A percentile compares a stretch with the other conserved stretches of the same genome.
Evolutionary conservation across 1,140 invertebrate species (phyloP).

Genomic region (Aphaenogaster rudis): DNA sequence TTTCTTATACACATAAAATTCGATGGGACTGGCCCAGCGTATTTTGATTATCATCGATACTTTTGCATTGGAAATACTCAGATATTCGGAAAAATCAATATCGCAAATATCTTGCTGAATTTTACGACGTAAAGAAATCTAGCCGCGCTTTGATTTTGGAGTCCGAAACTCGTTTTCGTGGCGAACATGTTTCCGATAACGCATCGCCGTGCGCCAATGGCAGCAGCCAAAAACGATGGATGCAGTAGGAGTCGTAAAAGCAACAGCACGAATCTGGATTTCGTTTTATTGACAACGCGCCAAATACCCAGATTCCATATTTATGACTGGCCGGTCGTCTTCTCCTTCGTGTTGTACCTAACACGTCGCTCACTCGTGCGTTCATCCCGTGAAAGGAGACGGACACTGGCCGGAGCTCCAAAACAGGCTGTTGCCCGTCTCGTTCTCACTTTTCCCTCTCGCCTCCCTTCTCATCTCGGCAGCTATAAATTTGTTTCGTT

Average conservation of each 20-base stretch:
- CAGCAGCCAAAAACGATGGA: conserved; percentile 45
- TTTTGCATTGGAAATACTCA: not conserved
- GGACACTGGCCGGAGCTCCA: conserved; percentile 12
- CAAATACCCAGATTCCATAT: conserved; percentile 71
- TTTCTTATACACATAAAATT: not conserved
- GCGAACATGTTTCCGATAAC: conserved; percentile 50
- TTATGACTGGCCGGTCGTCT: conserved; percentile 54
- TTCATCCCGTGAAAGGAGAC: conserved; percentile 61
- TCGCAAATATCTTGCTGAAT: conserved; percentile 15
- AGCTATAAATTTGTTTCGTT: conserved; percentile 79
- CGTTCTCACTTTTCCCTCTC: not conserved
- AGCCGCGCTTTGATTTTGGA: not conserved
- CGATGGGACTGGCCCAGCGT: not conserved
- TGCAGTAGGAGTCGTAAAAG: conserved; percentile 62
- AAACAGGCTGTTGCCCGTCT: conserved; percentile 36
- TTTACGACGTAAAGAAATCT: not conserved
- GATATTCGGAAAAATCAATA: conserved; percentile 13
- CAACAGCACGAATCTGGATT: conserved; percentile 49
- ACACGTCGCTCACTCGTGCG: conserved; percentile 41
- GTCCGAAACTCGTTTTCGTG: conserved; percentile 29
- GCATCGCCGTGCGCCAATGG: conserved; percentile 12
- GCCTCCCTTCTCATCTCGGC: not conserved
- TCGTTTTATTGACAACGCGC: conserved; percentile 70
- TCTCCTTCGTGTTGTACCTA: conserved; percentile 40
- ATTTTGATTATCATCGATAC: not conserved